Base-by-base conservation (phyloP, 2,888 invertebrate species). In the Drosophila formosana region DNA sequence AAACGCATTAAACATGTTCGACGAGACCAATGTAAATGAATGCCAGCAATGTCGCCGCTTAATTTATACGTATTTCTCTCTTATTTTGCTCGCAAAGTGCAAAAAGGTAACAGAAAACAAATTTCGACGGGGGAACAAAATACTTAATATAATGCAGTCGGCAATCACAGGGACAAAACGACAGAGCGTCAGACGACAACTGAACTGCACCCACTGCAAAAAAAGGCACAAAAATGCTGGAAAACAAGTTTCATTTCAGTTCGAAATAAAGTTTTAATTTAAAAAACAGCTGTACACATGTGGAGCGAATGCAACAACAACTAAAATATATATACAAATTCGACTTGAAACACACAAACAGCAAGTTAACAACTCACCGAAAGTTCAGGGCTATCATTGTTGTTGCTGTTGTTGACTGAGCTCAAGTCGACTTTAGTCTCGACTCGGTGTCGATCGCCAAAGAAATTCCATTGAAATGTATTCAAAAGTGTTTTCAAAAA, bases 331-430 rank as follows among this genome's bases (percentile, higher is more conserved):
- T 39, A 39, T 18, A 62, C 45, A 58, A 37, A 45, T 45, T 34
- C 45, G 43, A 56, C 52, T 61, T 39, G 28, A 52, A n/a, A 41
- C 39, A 52, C 39, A 52, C 51, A 39, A 6, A 51, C 52, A 67
- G 56, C 51, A 73, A 78, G 41, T 76, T 76, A 76, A 75, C 62
- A 74, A 66, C 64, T 75, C 64, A 79, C 68, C 76, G 72, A 78
- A 78, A 78, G 78, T 78, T 78, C 78, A 78, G 76, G 79, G 78
- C 80, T 78, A 76, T 79, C 64, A 66, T 75, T 79, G 62, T 68
- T 51, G 61, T 32, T 61, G 49, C 32, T 60, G 37, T 9, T 25
- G 13, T n/a, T 3, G 13, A 32, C 39, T 53, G 28, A 26, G 25
- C n/a, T 39, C 39, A 26, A 11, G 28, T 55, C 43, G 23, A 43